phyloP scores from a whole-genome alignment of 2,888 invertebrate genomes.

The Digitonthophagus gazella region DNA sequence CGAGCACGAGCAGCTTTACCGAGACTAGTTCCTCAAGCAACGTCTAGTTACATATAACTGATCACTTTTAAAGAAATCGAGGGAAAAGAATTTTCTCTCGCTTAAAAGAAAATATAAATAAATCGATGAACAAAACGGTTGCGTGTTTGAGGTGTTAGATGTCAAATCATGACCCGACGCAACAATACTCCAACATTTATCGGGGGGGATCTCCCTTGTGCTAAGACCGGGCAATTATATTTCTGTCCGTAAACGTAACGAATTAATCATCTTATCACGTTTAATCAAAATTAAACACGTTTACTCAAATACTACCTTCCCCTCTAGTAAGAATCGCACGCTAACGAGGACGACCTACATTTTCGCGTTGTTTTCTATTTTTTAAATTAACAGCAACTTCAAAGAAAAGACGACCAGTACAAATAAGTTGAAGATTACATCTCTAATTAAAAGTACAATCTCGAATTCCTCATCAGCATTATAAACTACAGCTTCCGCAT shows the following conservation, averaged over 20 bases:
- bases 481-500: background rate
- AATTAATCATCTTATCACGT: conserved; percentile 16
- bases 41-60: conserved; percentile 42
- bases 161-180: background rate
- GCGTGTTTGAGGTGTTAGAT: background rate
- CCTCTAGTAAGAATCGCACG: conserved; percentile 10
- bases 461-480: background rate
- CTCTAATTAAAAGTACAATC: background rate
- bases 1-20: conserved; percentile 40
- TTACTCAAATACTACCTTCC: background rate
- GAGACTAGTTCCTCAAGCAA: conserved; percentile 41
- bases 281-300: conserved; percentile 5
- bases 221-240: conserved; percentile 8
- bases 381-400: background rate
- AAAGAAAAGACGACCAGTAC: background rate
- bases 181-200: background rate
- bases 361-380: background rate
- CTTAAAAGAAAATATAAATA: conserved; percentile 36
- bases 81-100: too few species aligned
- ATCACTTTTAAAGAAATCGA: conserved; percentile 39
- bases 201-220: background rate
- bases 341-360: conserved; percentile 10
- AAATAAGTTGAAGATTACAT: background rate
- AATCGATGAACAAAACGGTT: conserved; percentile 30
- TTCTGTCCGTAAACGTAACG: conserved; percentile 10